Base-by-base conservation (phyloP, 1,140 invertebrate genomes). In the Nylanderia fulva region DNA sequence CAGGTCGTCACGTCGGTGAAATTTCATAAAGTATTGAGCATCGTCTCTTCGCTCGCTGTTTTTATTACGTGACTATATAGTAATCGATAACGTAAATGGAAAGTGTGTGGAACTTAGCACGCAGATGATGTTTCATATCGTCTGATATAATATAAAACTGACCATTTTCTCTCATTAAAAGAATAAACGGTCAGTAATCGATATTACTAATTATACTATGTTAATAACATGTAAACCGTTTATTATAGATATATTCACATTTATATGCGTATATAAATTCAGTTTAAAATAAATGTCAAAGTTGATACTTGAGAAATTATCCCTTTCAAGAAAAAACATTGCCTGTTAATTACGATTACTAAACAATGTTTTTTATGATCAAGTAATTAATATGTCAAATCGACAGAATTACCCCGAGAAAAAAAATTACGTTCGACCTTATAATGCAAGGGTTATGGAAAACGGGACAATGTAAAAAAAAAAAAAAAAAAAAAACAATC, bases 21-120 rank as follows among this genome's bases (percentile, higher is more conserved):
- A 84, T 84, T 84, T 84, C 56, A 84, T 84, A 52, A 84, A 84
- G 71, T 75, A 84, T 84, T 84, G 21, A 84, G 33, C n/a, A 63
- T 13, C 29, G 69, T 76, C 71, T 84, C 48, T 54, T 36, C 29
- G 56, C 21, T 45, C 21, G 69, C 21, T 75, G 69, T 75, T 76
- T 84, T 84, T 76, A 84, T 63, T 63, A 63, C 69, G 42, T 48
- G 79, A 74, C 54, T 52, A 27, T 80, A 56, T 80, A 71, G 42
- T 4, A 75, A 84, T 84, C 80, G 80, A 84, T 84, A 76, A 71
- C 36, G 33, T n/a, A 80, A 69, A 80, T 69, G 66, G 52, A 71
- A 71, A 27, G 36, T 58, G 64, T 58, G 24, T 52, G 27, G 1
- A 66, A 76, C 24, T 29, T 29, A 18, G 3, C 33, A 76, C 18